Evolutionary conservation across 1,140 invertebrate genomes (phyloP), one percentile per base, ranked within the genome.

Genomic region (Cotesia chilonis): DNA sequence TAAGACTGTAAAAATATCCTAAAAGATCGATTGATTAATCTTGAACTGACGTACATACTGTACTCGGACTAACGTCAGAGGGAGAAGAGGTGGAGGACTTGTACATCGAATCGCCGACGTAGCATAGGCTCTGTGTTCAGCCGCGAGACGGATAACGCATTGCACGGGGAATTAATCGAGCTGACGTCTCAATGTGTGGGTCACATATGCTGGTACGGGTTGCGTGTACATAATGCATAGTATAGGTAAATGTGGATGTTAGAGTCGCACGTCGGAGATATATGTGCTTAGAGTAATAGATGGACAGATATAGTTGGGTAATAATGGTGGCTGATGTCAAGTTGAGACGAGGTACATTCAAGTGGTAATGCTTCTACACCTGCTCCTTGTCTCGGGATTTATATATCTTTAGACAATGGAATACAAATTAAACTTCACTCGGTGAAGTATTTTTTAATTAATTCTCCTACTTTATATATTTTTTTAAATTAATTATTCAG

Each of bases 151-250:
- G 68, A 69, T 60, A 69, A 60, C 76, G 61, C 74, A 78, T 79
- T 75, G 75, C 76, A 72, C 70, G 76, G 74, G 76, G 78, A 83
- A 81, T 83, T 84, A 84, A 83, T 83, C 80, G 80, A 35, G 57
- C 57, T 59, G 57, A 20, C 57, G 80, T 63, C 37, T 38, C n/a
- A 17, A 38, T 20, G 60, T 52, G 47, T 37, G 12, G 6, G 47
- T 38, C 35, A 17, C 47, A 68, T 20, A n/a, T 36, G 69, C 41
- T 12, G 52, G 57, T 55, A 47, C 35, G 5, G 52, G 41, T 52
- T n/a, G 10, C 41, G 37, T 66, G 37, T 52, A 51, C 20, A 47
- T 41, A 28, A 41, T 66, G 57, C 38, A 61, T 68, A 68, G 14
- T 14, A 60, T 59, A 52, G 9, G 28, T 57, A 52, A 36, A 38